Conservation (phyloP, 2,113 vertebrate genomes). For the Ceyx margarethae region DNA sequence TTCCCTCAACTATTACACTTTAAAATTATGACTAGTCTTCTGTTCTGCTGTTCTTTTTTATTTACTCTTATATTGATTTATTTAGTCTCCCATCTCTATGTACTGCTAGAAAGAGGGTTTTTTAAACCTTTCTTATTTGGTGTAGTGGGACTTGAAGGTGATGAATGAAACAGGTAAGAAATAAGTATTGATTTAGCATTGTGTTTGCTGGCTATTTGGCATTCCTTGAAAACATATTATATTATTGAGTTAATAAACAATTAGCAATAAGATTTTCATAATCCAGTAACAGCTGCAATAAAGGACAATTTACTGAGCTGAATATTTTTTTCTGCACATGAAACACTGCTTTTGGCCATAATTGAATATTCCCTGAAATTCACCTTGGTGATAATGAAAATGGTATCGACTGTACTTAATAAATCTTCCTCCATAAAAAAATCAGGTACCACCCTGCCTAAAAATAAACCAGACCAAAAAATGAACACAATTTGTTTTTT, state of each 20-base stretch:
- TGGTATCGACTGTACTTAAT: neutral
- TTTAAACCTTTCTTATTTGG: neutral
- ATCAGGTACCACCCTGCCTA: neutral
- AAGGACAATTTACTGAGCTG: neutral
- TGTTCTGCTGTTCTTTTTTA: neutral
- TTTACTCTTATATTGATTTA: neutral
- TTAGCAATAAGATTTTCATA: constrained; percentile 50
- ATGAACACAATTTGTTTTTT: neutral
- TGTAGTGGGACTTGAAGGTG: neutral
- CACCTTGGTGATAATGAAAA: neutral
- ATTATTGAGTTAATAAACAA: constrained; percentile 50
- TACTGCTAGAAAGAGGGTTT: neutral
- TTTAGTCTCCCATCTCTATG: neutral
- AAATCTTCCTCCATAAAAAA: constrained; percentile 2
- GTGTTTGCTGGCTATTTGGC: neutral
- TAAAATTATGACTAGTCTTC: neutral
- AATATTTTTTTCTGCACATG: neutral
- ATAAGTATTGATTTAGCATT: constrained; percentile 11
- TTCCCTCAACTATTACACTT: neutral
- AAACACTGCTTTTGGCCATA: neutral
- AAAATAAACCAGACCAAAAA: neutral
- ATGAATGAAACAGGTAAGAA: constrained; percentile 8
- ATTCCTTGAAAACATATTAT: neutral
- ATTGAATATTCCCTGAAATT: neutral
- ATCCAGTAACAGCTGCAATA: constrained; percentile 31